These are phyloP conservation scores for Trichonephila clavipes DNA, from an alignment of 1,140 invertebrate species.

Conservation along the genomic window DNA sequence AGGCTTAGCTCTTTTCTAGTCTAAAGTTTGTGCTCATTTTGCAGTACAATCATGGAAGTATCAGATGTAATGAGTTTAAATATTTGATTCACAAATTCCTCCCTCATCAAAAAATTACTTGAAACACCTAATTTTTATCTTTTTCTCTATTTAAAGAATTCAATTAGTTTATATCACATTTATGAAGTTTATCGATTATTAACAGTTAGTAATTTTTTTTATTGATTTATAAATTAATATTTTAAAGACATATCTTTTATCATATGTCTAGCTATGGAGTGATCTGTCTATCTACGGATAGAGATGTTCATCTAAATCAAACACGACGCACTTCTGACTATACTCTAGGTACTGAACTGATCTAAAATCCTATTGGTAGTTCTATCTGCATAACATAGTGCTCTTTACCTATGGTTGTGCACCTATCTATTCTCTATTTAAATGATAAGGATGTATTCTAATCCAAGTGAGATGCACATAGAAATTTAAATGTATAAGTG, in stretches of 20 bases:
- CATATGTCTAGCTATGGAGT: constrained; percentile 1
- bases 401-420: background rate
- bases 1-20: background rate
- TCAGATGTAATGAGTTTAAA: too few relatives aligned
- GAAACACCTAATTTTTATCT: too few relatives aligned
- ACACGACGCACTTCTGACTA: background rate
- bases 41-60: background rate
- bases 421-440: background rate
- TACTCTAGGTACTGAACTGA: background rate
- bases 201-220: too few relatives aligned
- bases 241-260: constrained; percentile 24
- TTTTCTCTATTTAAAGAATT: too few relatives aligned
- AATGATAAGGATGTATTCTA: background rate
- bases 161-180: too few relatives aligned
- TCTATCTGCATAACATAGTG: background rate
- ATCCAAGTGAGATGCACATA: background rate
- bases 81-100: too few relatives aligned
- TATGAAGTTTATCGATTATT: too few relatives aligned
- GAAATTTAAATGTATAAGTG: background rate
- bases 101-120: too few relatives aligned
- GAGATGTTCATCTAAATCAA: background rate
- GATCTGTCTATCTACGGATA: background rate
- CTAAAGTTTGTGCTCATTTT: background rate
- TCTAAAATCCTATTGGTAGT: background rate
- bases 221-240: background rate